Percentiles rank a stretch among this genome's conserved stretches.
Evolutionary conservation across 2,113 vertebrate genomes (phyloP).

Genomic region (Platysternon megacephalum): DNA sequence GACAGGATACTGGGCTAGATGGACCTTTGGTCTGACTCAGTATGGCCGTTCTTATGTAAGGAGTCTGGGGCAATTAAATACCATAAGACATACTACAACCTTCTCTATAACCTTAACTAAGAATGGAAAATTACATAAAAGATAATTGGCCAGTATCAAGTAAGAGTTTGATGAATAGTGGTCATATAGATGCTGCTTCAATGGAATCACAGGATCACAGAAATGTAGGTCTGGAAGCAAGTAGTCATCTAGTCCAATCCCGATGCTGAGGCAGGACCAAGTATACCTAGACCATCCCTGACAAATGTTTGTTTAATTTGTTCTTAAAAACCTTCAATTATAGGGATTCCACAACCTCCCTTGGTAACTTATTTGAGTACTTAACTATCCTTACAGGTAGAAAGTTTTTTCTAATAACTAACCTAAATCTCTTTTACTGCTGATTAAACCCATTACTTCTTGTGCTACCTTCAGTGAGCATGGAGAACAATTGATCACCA

Average conservation of each 20-base stretch:
- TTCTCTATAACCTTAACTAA: neutral
- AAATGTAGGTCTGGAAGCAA: neutral
- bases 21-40: too few species aligned
- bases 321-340: neutral
- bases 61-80: neutral
- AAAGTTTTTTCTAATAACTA: neutral
- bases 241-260: neutral
- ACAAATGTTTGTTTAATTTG: neutral
- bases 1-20: too few species aligned
- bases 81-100: neutral
- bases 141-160: neutral
- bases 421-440: neutral
- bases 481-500: neutral
- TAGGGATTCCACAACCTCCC: neutral
- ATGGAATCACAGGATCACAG: neutral
- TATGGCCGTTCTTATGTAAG: too few species aligned
- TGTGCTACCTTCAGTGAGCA: neutral
- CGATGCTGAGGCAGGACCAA: neutral
- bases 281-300: too few species aligned
- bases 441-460: neutral
- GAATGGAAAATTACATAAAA: neutral
- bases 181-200: neutral
- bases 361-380: neutral
- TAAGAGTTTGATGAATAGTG: neutral
- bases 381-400: neutral